Conservation (phyloP, 2,113 vertebrate species). For the Oplegnathus fasciatus region DNA sequence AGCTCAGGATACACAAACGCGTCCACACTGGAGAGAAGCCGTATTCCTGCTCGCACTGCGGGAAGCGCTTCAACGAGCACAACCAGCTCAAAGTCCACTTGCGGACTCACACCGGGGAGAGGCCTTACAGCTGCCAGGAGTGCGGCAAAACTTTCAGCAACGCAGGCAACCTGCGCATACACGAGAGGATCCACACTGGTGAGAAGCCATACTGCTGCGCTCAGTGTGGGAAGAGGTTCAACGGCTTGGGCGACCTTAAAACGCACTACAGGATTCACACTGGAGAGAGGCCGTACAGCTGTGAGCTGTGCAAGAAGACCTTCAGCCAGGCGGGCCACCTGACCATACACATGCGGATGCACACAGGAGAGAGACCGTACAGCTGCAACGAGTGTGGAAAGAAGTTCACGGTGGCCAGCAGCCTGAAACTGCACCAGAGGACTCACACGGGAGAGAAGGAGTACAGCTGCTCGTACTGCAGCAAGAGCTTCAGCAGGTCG, state of each 20-base stretch:
- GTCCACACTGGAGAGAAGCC: slow-evolving; percentile 84
- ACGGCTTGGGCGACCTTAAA: slow-evolving; percentile 81
- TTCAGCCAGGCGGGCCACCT: slow-evolving; percentile 85
- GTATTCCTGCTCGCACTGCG: slow-evolving; percentile 79
- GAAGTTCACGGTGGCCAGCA: slow-evolving; percentile 84
- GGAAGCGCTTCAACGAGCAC: slow-evolving; percentile 82
- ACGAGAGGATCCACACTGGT: slow-evolving; percentile 82
- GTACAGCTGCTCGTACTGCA: slow-evolving; percentile 80
- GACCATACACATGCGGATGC: slow-evolving; percentile 85
- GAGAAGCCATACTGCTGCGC: slow-evolving; percentile 83
- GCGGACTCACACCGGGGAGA: slow-evolving; percentile 83
- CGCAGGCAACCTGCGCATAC: slow-evolving; percentile 80
- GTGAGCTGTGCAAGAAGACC: slow-evolving; percentile 82
- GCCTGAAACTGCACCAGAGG: slow-evolving; percentile 83
- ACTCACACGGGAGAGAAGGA: slow-evolving; percentile 84
- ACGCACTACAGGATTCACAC: slow-evolving; percentile 84
- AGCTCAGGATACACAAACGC: slow-evolving; percentile 83
- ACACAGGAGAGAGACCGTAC: slow-evolving; percentile 84
- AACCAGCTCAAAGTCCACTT: slow-evolving; percentile 85
- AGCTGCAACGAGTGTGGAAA: slow-evolving; percentile 80
- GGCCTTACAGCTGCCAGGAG: slow-evolving; percentile 80
- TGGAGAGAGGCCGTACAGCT: slow-evolving; percentile 83
- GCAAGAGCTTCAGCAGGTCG: slow-evolving; percentile 82
- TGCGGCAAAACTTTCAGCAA: slow-evolving; percentile 83
- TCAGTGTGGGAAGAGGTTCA: slow-evolving; percentile 84